Evolutionary conservation across 2,113 vertebrate species (phyloP).

Genomic region (Aptenodytes forsteri): DNA sequence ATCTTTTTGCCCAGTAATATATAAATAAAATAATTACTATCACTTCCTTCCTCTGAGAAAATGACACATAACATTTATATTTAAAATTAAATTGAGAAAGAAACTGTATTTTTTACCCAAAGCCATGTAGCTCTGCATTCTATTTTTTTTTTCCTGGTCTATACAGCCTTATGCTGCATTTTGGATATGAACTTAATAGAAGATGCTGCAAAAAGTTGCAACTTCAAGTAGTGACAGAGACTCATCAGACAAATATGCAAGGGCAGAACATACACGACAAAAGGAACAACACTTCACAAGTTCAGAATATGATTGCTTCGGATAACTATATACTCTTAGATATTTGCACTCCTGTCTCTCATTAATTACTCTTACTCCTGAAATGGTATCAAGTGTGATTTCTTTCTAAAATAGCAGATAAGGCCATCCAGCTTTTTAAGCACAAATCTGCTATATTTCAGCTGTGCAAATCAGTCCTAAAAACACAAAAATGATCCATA

Average conservation of each 20-base stretch:
- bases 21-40: conserved; percentile 5
- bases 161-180: neutral
- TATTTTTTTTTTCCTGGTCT: neutral
- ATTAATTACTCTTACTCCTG: neutral
- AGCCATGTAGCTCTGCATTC: neutral
- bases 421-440: neutral
- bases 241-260: neutral
- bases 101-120: neutral
- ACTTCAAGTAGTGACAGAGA: neutral
- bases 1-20: neutral
- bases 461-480: neutral
- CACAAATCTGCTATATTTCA: neutral
- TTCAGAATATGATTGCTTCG: neutral
- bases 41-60: conserved; percentile 1
- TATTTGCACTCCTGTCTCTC: neutral
- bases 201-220: neutral
- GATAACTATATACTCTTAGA: neutral
- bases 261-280: neutral
- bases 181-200: neutral
- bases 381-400: neutral
- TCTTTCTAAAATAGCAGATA: neutral
- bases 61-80: neutral
- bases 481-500: neutral
- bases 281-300: neutral
- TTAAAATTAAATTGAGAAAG: neutral